Percentiles rank a stretch among this genome's conserved stretches.
Conservation (phyloP, 2,113 vertebrate species). For the Barnardius zonarius region DNA sequence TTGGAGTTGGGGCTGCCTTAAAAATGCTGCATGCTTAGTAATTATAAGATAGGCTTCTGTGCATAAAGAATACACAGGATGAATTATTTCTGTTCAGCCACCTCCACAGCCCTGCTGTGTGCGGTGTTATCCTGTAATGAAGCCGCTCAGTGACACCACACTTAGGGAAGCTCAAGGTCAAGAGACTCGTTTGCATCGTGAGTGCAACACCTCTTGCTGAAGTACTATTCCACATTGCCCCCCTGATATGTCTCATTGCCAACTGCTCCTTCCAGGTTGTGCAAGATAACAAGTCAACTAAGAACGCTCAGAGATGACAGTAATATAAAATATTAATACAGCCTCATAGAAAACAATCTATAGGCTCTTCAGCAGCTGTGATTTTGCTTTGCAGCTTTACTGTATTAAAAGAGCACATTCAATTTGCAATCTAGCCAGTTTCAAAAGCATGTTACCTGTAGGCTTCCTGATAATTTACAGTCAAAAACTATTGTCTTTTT, state of each 20-base stretch:
- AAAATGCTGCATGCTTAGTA: background rate
- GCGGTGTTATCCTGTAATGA: background rate
- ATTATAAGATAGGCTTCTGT: background rate
- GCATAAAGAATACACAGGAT: background rate
- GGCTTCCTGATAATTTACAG: background rate
- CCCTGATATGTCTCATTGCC: background rate
- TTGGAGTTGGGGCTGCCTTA: slow-evolving; percentile 24
- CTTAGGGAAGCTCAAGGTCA: slow-evolving; percentile 43
- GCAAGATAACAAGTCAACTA: slow-evolving; percentile 16
- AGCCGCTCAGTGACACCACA: background rate
- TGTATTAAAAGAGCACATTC: background rate
- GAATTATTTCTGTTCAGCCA: background rate
- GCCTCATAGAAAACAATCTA: slow-evolving; percentile 6
- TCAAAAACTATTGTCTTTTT: background rate
- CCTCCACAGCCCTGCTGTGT: background rate
- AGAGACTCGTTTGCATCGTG: slow-evolving; percentile 15
- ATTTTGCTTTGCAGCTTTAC: slow-evolving; percentile 22
- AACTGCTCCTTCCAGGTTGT: background rate
- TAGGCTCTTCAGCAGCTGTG: slow-evolving; percentile 21
- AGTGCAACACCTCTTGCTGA: background rate
- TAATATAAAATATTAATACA: slow-evolving; percentile 57
- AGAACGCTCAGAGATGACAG: background rate
- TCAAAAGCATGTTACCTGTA: background rate
- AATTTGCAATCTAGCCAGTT: background rate
- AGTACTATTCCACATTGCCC: slow-evolving; percentile 1